These are phyloP conservation scores for Sphaerophoria taeniata DNA, from an alignment of 2,888 invertebrate genomes.

Conservation along the genomic window DNA sequence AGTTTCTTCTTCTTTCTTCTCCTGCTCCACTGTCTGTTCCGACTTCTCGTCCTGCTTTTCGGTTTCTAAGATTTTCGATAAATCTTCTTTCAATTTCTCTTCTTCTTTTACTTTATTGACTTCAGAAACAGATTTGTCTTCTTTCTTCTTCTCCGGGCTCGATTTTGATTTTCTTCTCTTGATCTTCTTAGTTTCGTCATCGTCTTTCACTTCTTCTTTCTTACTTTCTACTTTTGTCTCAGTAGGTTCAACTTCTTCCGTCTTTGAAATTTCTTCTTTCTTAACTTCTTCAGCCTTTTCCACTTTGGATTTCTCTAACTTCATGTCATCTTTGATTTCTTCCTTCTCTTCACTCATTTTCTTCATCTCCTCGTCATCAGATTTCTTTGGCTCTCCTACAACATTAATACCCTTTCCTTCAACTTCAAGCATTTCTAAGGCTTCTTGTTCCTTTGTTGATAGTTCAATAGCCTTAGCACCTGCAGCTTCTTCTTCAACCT, in stretches of 20 bases:
- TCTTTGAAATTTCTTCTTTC: slow-evolving; percentile 51
- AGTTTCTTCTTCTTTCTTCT: neutral
- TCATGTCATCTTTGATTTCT: neutral
- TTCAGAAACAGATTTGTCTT: neutral
- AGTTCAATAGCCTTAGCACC: slow-evolving; percentile 14
- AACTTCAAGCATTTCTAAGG: neutral
- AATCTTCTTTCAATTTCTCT: neutral
- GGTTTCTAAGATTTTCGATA: neutral
- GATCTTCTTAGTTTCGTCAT: too few relatives aligned
- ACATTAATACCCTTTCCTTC: too few relatives aligned
- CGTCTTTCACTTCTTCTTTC: neutral
- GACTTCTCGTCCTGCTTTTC: neutral
- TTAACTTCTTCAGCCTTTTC: slow-evolving; percentile 62
- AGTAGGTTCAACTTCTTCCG: neutral
- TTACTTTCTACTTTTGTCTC: neutral
- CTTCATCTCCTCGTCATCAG: too few relatives aligned
- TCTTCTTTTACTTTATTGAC: slow-evolving; percentile 2
- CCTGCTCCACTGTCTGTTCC: neutral
- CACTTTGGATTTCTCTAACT: slow-evolving; percentile 48
- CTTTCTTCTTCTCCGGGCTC: slow-evolving; percentile 47
- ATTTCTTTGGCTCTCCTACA: too few relatives aligned
- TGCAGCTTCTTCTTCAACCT: slow-evolving; percentile 10
- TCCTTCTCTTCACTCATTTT: neutral
- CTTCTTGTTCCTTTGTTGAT: slow-evolving; percentile 18
- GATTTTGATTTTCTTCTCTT: slow-evolving; percentile 41